Conservation (phyloP, 2,888 invertebrate genomes). For the Abrostola triplasia region DNA sequence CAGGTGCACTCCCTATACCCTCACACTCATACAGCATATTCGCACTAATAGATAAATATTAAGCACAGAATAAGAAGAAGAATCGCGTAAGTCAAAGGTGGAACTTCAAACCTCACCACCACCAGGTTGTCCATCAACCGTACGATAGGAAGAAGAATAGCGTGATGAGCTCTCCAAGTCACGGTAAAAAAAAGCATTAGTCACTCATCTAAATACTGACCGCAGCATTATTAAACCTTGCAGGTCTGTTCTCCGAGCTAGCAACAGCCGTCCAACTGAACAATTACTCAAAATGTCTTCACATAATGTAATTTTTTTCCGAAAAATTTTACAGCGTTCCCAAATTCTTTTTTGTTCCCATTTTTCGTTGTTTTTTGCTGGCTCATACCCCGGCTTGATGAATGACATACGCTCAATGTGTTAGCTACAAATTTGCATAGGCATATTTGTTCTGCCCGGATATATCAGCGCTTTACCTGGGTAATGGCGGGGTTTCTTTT, state of each 20-base stretch:
- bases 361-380: conserved; percentile 23
- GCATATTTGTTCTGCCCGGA: conserved; percentile 49
- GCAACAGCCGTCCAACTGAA: neutral
- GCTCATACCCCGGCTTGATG: conserved; percentile 42
- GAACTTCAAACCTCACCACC: too few relatives aligned
- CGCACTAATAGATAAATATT: too few relatives aligned
- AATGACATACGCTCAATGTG: conserved; percentile 55
- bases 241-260: neutral
- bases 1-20: too few relatives aligned
- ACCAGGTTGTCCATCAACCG: too few relatives aligned
- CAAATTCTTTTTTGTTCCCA: conserved; percentile 27
- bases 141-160: too few relatives aligned
- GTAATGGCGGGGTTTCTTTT: conserved; percentile 35
- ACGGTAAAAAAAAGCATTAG: neutral
- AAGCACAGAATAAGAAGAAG: too few relatives aligned
- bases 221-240: neutral
- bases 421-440: conserved; percentile 55
- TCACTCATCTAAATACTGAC: neutral
- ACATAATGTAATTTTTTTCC: neutral
- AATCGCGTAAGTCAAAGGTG: too few relatives aligned
- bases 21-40: too few relatives aligned
- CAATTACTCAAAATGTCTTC: conserved; percentile 21
- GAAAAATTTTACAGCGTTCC: conserved; percentile 5
- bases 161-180: neutral
- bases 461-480: conserved; percentile 48